A percentile compares a stretch with the other conserved stretches of the same genome.
These are phyloP conservation scores for Ceyx cyanopectus DNA, from an alignment of 2,113 vertebrate species.

Conservation along the genomic window DNA sequence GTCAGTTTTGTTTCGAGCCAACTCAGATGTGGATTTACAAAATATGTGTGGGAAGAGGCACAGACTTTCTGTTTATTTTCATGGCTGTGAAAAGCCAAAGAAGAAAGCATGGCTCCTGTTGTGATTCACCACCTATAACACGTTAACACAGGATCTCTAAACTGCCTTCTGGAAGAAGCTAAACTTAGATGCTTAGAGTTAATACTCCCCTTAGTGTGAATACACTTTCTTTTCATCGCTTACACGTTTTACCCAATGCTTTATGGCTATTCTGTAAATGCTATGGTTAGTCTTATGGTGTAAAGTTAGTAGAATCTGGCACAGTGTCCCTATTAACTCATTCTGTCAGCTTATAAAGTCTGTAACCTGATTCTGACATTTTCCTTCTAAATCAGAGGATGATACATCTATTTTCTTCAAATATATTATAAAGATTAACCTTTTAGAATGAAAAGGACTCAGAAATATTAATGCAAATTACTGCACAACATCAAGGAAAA, in stretches of 20 bases:
- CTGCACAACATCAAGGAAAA: not conserved
- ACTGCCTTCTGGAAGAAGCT: not conserved
- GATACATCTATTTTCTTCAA: not conserved
- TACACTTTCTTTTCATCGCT: not conserved
- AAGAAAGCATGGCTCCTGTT: rapidly evolving
- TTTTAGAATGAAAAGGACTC: not conserved
- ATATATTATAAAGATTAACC: not conserved
- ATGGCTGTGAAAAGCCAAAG: not conserved
- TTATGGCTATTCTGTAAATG: not conserved
- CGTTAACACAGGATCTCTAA: not conserved
- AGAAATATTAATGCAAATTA: not conserved
- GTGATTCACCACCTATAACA: not conserved
- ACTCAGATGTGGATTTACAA: not conserved
- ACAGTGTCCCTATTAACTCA: not conserved
- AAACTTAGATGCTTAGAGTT: not conserved
- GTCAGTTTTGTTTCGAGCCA: not conserved
- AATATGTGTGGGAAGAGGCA: not conserved
- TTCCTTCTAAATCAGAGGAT: not conserved
- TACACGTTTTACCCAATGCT: not conserved
- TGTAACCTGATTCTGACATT: not conserved
- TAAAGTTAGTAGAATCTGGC: not conserved
- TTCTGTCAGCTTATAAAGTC: not conserved
- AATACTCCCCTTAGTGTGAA: not conserved
- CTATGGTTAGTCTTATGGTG: not conserved
- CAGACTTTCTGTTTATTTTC: not conserved